Conservation (phyloP, 2,888 invertebrate species). For the Agrochola litura region DNA sequence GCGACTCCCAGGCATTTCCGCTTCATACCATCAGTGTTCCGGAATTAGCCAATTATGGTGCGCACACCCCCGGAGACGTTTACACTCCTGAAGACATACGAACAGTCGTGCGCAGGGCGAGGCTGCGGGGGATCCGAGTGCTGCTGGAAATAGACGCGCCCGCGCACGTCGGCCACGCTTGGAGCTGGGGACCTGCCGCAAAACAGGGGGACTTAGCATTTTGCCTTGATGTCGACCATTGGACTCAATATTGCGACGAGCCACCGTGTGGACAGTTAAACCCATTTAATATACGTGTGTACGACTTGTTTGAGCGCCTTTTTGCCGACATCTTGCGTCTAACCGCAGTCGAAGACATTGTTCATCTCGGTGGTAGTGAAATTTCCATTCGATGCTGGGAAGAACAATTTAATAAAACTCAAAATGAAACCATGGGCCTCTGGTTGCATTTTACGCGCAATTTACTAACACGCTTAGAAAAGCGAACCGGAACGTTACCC, state of each 20-base stretch:
- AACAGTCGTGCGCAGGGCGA: constrained; percentile 94
- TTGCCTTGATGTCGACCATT: constrained; percentile 93
- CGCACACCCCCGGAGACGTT: constrained; percentile 93
- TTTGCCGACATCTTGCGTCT: constrained; percentile 94
- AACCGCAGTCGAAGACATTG: constrained; percentile 94
- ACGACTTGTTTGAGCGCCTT: constrained; percentile 92
- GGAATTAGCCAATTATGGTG: constrained; percentile 94
- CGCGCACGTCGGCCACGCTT: constrained; percentile 95
- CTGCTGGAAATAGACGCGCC: constrained; percentile 97
- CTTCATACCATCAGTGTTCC: constrained; percentile 94
- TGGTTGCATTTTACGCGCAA: constrained; percentile 94
- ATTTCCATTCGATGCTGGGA: constrained; percentile 94
- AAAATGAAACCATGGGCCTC: constrained; percentile 91
- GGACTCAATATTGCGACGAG: constrained; percentile 93
- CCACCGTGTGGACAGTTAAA: constrained; percentile 96
- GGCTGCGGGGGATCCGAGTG: constrained; percentile 95
- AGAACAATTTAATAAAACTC: constrained; percentile 90
- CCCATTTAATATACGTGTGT: constrained; percentile 93
- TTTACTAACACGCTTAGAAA: constrained; percentile 90
- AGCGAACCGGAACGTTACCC: constrained; percentile 84
- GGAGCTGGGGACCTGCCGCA: constrained; percentile 93
- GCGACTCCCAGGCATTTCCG: constrained; percentile 97
- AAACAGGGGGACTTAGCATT: constrained; percentile 93
- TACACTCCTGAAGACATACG: constrained; percentile 93
- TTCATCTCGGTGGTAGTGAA: constrained; percentile 95